These are phyloP conservation scores for Hemaris fuciformis DNA, from an alignment of 2,888 invertebrate genomes.

Conservation along the genomic window DNA sequence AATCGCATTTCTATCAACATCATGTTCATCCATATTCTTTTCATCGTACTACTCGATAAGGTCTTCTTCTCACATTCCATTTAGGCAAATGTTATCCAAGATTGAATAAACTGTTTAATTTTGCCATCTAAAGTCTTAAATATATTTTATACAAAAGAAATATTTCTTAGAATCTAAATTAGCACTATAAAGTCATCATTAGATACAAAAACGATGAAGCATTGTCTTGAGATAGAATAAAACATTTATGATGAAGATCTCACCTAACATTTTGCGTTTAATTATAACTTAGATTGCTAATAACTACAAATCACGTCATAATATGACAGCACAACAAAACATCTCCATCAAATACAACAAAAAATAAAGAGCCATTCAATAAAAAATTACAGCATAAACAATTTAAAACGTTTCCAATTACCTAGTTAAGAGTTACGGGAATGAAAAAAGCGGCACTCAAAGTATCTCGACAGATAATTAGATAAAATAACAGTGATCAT, in stretches of 20 bases:
- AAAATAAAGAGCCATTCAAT: not conserved
- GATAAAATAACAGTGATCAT: constrained; percentile 57
- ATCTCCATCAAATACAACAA: not conserved
- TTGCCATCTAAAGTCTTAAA: too few species aligned
- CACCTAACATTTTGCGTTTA: not conserved
- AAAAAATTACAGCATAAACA: constrained; percentile 7
- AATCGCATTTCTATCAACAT: too few species aligned
- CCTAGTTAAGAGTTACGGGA: constrained; percentile 8
- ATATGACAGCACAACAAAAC: not conserved
- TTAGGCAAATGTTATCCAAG: too few species aligned
- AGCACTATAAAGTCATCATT: not conserved
- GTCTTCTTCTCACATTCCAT: too few species aligned
- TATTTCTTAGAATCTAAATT: too few species aligned
- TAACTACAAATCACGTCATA: not conserved
- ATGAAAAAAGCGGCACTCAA: constrained; percentile 1
- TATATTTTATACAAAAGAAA: too few species aligned
- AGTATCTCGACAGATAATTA: constrained; percentile 45
- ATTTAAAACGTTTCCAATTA: constrained; percentile 8
- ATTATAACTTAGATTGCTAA: not conserved
- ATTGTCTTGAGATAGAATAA: too few species aligned
- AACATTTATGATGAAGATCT: not conserved
- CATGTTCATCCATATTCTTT: too few species aligned
- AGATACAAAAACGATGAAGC: not conserved
- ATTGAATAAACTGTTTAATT: too few species aligned
- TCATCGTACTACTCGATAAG: too few species aligned